A percentile compares a stretch with the other conserved stretches of the same genome.
Conservation (phyloP, 2,797 vertebrate genomes). For the Anguilla marmorata region DNA sequence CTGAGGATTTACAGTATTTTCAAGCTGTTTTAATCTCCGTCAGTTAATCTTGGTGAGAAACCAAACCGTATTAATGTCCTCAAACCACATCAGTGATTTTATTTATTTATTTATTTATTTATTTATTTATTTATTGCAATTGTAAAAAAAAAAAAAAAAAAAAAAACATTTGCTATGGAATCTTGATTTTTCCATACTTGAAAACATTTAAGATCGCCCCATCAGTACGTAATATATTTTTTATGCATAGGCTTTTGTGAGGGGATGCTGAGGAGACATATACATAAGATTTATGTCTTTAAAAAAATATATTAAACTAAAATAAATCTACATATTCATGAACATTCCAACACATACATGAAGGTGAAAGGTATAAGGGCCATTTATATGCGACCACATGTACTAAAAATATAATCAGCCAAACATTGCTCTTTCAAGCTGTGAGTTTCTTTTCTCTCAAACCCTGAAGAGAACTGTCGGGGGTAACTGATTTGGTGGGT, state of each 20-base stretch:
- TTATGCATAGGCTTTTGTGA: no score
- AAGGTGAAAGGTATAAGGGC: background rate
- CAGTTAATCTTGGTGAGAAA: constrained; percentile 28
- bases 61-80: background rate
- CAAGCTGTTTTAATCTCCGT: constrained; percentile 17
- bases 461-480: background rate
- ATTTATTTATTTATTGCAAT: no score
- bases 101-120: background rate
- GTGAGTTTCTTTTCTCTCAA: background rate
- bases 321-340: background rate
- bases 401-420: background rate
- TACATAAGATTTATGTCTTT: no score
- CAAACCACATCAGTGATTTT: background rate
- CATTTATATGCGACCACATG: background rate
- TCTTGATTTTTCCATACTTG: no score
- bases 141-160: no score
- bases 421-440: background rate
- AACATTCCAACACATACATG: background rate
- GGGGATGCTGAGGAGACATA: no score
- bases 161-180: no score
- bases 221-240: no score
- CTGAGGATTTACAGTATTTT: constrained; percentile 13
- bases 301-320: no score
- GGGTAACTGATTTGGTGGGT: background rate
- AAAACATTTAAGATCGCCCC: no score